Conservation (phyloP, 2,113 vertebrate genomes). For the Labeo rohita region DNA sequence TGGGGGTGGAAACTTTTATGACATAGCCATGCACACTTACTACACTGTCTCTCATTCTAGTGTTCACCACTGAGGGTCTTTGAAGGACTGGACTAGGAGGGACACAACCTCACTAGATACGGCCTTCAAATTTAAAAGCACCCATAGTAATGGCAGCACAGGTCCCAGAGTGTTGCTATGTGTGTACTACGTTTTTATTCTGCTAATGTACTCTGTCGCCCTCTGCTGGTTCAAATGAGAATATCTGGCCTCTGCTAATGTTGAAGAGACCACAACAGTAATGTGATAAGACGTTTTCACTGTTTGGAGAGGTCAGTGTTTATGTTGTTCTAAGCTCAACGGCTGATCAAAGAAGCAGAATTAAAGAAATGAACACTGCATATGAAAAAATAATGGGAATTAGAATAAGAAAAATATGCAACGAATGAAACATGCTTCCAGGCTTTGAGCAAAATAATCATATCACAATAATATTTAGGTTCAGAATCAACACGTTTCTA, state of each 20-base stretch:
- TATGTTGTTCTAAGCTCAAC: not conserved
- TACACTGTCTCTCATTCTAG: no score
- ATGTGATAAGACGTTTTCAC: not conserved
- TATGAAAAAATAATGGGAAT: not conserved
- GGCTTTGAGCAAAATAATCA: constrained; percentile 14
- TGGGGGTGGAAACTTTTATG: no score
- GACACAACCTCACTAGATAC: not conserved
- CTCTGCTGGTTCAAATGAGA: constrained; percentile 59
- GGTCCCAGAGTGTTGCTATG: constrained; percentile 9
- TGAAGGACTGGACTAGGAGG: not conserved
- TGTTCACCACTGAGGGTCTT: not conserved
- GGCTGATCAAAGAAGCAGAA: not conserved
- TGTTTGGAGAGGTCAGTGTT: not conserved
- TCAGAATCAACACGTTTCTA: constrained; percentile 63
- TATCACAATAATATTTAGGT: constrained; percentile 69
- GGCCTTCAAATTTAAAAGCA: not conserved
- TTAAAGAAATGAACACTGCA: not conserved
- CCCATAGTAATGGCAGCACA: constrained; percentile 7
- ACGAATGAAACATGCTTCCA: not conserved
- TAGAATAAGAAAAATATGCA: not conserved
- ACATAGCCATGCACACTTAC: no score
- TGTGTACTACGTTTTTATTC: not conserved
- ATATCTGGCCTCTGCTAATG: not conserved
- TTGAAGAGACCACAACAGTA: not conserved
- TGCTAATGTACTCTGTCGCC: constrained; percentile 62